Evolutionary conservation across 2,888 invertebrate genomes (phyloP), one percentile per base, ranked within the genome.

Genomic region (Steinernema hermaphroditum): DNA sequence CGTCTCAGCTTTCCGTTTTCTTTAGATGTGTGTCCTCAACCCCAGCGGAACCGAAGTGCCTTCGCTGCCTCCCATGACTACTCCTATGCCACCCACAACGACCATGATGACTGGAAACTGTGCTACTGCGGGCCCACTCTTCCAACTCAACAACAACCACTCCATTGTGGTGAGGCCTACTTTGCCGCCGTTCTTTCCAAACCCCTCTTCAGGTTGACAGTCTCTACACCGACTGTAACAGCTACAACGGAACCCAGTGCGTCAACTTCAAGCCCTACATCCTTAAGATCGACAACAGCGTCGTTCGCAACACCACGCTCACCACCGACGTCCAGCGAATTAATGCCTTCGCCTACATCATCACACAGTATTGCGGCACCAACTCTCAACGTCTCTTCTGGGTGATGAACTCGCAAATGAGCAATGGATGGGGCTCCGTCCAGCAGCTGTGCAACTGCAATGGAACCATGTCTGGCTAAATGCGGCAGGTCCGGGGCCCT

Each of bases 231-330:
- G 46, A 19, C 46, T 46, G 46, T 19, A 19, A 6, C 2, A 19
- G 9, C 46, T 46, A 19, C 46, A 46, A 46, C 46, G 46, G 46
- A 6, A 46, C 46, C 4, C 46, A 46, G n/a, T 46, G 46, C 46
- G 16, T 19, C 46, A 46, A 46, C 46, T 46, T 46, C 46, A 46
- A 46, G n/a, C 46, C 46, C 46, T 46, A 46, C 46, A 46, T 46
- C n/a, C 46, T 46, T 6, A 46, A 46, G 22, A 46, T 46, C 46
- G 46, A 46, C 46, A 46, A 46, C 46, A 19, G 46, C n/a, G 46
- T 46, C 46, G 46, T 46, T n/a, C 46, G 46, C 6, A 46, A 46
- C 46, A 16, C 46, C 46, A 46, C 46, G 6, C 46, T 46, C n/a
- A 46, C 46, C 46, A 19, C 46, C 46, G 46, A 46, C 46, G 22